Base-by-base conservation (phyloP, 1,140 invertebrate genomes). In the Teleogryllus occipitalis region DNA sequence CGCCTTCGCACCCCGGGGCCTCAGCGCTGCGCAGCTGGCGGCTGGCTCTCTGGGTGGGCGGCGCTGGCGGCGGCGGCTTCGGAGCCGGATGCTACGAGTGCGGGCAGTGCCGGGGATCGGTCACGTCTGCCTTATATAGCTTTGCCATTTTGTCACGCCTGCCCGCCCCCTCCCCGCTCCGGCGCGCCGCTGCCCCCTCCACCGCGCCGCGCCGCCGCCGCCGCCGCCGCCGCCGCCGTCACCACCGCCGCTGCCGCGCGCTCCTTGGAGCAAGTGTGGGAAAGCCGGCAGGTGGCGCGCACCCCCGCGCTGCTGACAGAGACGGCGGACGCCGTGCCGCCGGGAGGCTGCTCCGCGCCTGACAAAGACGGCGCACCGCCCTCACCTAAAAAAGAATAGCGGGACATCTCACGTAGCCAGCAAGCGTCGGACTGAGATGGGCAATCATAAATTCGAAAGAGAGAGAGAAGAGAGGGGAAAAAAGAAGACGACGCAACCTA, bases 121-220 rank as follows among this genome's bases (percentile, higher is more conserved):
- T 65, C 54, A 65, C 54, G 54, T 65, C 54, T 65, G 54, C 54
- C 54, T 65, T 65, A 65, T 65, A 65, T 65, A 65, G 54, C 54
- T 65, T 65, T 65, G 54, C 54, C 54, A 65, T 65, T 65, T 65
- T 65, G 54, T 65, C 54, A 65, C 54, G 54, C 54, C 54, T 65
- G 10, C 54, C 54, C 10, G 18, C 10, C 54, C 54, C 54, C 54
- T 2, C 54, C 18, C 10, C 10, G 18, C 54, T 18, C 54, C 54
- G 10, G 18, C 49, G 10, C 54, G 10, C 54, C 54, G 54, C 54
- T 10, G 10, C 10, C 54, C 15, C 10, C 54, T 14, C 54, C 10
- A 65, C 54, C 54, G 10, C 54, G 10, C 10, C 54, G 54, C 10
- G 10, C 18, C 54, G 10, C 10, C 18, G 54, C 54, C 54, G 54